A percentile compares a stretch with the other conserved stretches of the same genome.
These are phyloP conservation scores for Mellivora capensis DNA, from an alignment of 2,113 vertebrate genomes.

Conservation along the genomic window DNA sequence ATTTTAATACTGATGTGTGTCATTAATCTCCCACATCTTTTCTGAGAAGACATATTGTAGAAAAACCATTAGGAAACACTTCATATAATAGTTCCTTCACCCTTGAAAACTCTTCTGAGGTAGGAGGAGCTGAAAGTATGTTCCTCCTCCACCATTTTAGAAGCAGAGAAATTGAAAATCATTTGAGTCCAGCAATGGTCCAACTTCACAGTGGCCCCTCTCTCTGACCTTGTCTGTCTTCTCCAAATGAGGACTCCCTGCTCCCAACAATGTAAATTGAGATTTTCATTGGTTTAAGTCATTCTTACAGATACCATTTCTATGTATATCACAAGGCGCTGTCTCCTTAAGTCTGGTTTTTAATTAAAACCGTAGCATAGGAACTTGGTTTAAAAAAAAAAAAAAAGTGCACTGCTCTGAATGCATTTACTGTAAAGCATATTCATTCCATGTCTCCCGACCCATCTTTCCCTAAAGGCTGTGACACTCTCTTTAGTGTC, in stretches of 20 bases:
- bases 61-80: neutral
- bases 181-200: rapidly evolving
- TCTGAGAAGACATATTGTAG: neutral
- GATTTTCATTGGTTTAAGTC: neutral
- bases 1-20: neutral
- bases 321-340: neutral
- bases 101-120: neutral
- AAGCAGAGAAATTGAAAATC: neutral
- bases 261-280: neutral
- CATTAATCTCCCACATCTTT: neutral
- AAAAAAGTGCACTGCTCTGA: neutral
- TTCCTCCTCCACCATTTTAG: neutral
- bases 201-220: neutral
- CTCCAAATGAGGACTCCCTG: neutral
- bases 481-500: neutral
- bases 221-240: neutral
- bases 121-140: neutral
- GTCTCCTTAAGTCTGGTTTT: neutral
- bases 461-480: neutral
- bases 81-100: neutral
- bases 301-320: neutral
- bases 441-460: neutral
- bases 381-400: neutral
- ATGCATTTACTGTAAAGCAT: neutral
- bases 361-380: neutral